A percentile compares a stretch with the other conserved stretches of the same genome.
phyloP scores from a whole-genome alignment of 1,140 invertebrate species.

The Anoplolepis gracilipes region DNA sequence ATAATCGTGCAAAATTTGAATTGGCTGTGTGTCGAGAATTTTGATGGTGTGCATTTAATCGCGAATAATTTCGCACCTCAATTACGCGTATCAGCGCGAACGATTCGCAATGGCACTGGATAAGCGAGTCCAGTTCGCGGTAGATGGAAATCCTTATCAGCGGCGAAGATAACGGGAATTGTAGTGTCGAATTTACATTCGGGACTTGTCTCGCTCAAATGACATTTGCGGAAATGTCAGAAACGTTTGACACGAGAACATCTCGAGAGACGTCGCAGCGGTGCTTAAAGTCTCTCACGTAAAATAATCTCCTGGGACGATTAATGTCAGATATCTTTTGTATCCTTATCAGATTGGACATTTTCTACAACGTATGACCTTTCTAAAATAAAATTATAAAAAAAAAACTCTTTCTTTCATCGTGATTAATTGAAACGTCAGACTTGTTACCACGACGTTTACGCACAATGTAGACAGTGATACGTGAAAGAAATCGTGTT shows the following conservation, averaged over 20 bases:
- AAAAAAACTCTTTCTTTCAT: neutral
- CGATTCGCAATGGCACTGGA: constrained; percentile 1
- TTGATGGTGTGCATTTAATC: neutral
- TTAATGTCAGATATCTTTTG: neutral
- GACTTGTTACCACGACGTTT: constrained; percentile 19
- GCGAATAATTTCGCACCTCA: constrained; percentile 18
- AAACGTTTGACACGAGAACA: constrained; percentile 53
- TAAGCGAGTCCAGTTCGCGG: neutral
- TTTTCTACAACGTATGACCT: no score
- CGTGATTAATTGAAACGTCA: constrained; percentile 49
- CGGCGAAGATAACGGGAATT: constrained; percentile 9
- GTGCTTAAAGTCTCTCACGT: neutral
- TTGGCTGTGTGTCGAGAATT: constrained; percentile 15
- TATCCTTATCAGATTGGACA: neutral
- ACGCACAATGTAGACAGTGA: neutral
- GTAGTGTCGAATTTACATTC: constrained; percentile 25
- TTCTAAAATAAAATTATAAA: neutral
- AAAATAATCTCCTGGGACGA: constrained; percentile 51
- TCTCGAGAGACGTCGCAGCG: constrained; percentile 20
- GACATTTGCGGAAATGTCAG: constrained; percentile 26
- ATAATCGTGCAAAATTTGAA: constrained; percentile 9
- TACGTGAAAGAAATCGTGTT: neutral
- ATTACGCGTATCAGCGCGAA: neutral
- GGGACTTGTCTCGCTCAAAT: neutral
- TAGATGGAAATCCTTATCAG: constrained; percentile 34